Percentiles rank a stretch among this genome's conserved stretches.
phyloP scores from a whole-genome alignment of 2,888 invertebrate genomes.

The Rhagophthalmus giganteus region DNA sequence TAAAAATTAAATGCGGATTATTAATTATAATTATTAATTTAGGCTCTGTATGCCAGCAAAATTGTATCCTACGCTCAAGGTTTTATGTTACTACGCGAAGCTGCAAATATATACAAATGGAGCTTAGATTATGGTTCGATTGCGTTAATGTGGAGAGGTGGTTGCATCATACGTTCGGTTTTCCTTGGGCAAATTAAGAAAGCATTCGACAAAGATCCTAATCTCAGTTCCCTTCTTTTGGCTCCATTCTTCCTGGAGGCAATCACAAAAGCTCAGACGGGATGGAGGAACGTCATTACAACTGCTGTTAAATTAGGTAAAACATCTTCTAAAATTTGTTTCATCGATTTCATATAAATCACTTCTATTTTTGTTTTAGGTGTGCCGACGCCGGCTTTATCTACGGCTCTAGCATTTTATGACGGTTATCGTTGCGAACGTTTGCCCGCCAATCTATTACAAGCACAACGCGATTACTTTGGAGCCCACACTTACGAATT shows the following conservation, averaged over 20 bases:
- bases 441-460: slow-evolving; percentile 93
- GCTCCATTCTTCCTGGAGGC: slow-evolving; percentile 92
- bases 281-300: slow-evolving; percentile 84
- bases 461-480: slow-evolving; percentile 97
- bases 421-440: slow-evolving; percentile 89
- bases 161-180: slow-evolving; percentile 94
- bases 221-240: slow-evolving; percentile 82
- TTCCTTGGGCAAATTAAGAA: slow-evolving; percentile 90
- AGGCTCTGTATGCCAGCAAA: slow-evolving; percentile 96
- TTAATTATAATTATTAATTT: slow-evolving; percentile 33
- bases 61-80: slow-evolving; percentile 99
- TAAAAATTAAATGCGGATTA: no score
- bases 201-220: slow-evolving; percentile 88
- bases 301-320: slow-evolving; percentile 59
- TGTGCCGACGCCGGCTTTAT: slow-evolving; percentile 92
- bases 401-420: slow-evolving; percentile 93
- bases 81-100: slow-evolving; percentile 92
- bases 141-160: slow-evolving; percentile 99
- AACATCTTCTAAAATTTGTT: no score
- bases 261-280: slow-evolving; percentile 76
- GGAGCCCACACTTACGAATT: slow-evolving; percentile 99
- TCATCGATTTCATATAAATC: no score
- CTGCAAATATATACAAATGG: slow-evolving; percentile 90
- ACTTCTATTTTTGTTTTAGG: slow-evolving; percentile 68
- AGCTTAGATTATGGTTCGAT: slow-evolving; percentile 96